A percentile compares a stretch with the other conserved stretches of the same genome.
Conservation (phyloP, 2,797 vertebrate genomes). For the Toxotes lorentzi region DNA sequence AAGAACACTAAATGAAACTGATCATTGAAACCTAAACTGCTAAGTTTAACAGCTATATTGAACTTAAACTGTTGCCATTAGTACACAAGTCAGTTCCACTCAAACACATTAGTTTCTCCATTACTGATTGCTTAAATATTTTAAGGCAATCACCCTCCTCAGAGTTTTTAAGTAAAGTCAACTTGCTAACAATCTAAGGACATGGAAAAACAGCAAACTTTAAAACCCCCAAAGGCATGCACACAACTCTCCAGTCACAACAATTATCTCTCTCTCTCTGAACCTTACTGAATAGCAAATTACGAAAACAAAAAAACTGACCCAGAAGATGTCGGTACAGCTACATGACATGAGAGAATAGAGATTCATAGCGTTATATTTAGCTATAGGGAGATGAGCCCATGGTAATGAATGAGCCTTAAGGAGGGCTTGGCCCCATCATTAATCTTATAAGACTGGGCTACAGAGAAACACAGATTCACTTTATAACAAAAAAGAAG, state of each 20-base stretch:
- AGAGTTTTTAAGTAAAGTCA: background rate
- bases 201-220: constrained; percentile 9
- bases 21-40: too few species aligned
- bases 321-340: constrained; percentile 48
- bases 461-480: constrained; percentile 64
- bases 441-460: constrained; percentile 79
- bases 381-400: constrained; percentile 75
- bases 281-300: constrained; percentile 62
- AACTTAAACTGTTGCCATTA: background rate
- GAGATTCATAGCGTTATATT: constrained; percentile 81
- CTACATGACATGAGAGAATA: constrained; percentile 38
- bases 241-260: constrained; percentile 23
- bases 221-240: constrained; percentile 38
- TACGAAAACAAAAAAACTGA: constrained; percentile 57
- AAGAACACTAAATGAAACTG: background rate
- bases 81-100: background rate
- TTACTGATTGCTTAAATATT: background rate
- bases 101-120: background rate
- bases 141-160: background rate
- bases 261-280: constrained; percentile 25
- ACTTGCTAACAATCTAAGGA: background rate
- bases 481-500: constrained; percentile 81
- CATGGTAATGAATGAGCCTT: constrained; percentile 79
- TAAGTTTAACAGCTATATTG: too few species aligned
- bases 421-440: constrained; percentile 73